Base-by-base conservation (phyloP, 37 sponge, comb jelly and placozoan species). In the Hexactinellida sp. region DNA sequence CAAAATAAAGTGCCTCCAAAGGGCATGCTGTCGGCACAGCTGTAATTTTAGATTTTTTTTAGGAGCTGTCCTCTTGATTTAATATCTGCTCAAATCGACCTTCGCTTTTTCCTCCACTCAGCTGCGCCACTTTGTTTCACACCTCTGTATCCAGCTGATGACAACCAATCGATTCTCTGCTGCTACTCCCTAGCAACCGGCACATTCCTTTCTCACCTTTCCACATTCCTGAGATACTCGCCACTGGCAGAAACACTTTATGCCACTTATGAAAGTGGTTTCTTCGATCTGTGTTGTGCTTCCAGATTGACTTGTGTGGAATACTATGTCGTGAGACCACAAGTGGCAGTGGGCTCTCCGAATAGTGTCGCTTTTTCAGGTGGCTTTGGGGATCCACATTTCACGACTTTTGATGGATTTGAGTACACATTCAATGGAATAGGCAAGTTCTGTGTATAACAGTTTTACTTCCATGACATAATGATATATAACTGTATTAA, bases 371-470 rank as follows among this genome's bases (percentile, higher is more conserved):
- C 19, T 25, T 63, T 63, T n/a, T 10, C 28, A 7, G 76, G 76
- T 63, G 76, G 76, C 3, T 63, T 63, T 63, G 76, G 76, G 3
- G 76, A 63, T 63, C 76, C 76, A 63, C 76, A 63, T 63, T 63
- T 63, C 30, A n/a, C 13, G 5, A 63, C 76, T n/a, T 63, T 63
- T 63, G 76, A 63, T 63, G 76, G 76, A 7, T 25, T n/a, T 25
- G 28, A 63, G 13, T 63, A 21, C 34, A 63, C 76, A n/a, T 63
- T 63, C 76, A 63, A 63, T 63, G 76, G 32, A 10, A 63, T 63
- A 32, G 76, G 76, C 13, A n/a, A 63, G 76, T 41, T 16, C 13
- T 41, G 10, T n/a, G n/a, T n/a, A n/a, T n/a, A n/a, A n/a, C n/a
- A n/a, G n/a, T n/a, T n/a, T n/a, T n/a, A n/a, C n/a, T n/a, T n/a